Percentiles rank a stretch among this genome's conserved stretches.
These are phyloP conservation scores for Hycleus cichorii DNA, from an alignment of 1,140 invertebrate species.

Conservation along the genomic window DNA sequence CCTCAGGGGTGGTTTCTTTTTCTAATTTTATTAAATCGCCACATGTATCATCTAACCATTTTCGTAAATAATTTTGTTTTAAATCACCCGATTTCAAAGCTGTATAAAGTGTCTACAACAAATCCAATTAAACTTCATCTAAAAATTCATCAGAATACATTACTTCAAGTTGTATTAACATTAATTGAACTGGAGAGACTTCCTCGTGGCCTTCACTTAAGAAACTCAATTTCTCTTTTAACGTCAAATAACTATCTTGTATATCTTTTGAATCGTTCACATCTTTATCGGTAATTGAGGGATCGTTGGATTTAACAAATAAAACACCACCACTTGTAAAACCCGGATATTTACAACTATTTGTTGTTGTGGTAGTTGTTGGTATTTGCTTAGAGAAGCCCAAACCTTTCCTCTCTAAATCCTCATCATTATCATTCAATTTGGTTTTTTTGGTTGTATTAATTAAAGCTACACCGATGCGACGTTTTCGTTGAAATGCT, in stretches of 20 bases:
- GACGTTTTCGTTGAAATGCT: conserved; percentile 38
- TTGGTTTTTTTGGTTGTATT: conserved; percentile 25
- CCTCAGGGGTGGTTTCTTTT: conserved; percentile 54
- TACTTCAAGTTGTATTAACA: conserved; percentile 59
- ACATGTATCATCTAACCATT: conserved; percentile 52
- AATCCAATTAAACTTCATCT: conserved; percentile 2
- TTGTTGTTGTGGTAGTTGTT: conserved; percentile 33
- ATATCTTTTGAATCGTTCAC: conserved; percentile 26
- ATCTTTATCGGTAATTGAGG: conserved; percentile 5
- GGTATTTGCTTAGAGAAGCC: conserved; percentile 36
- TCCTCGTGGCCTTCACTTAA: conserved; percentile 53
- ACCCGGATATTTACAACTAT: conserved; percentile 19
- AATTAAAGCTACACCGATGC: conserved; percentile 34
- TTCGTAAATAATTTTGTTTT: conserved; percentile 49
- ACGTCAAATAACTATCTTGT: conserved; percentile 23
- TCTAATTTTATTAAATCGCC: conserved; percentile 53
- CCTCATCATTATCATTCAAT: conserved; percentile 7
- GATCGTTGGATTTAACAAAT: conserved; percentile 41
- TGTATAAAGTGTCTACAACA: conserved; percentile 51
- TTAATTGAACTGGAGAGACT: conserved; percentile 55
- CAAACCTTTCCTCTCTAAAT: conserved; percentile 24
- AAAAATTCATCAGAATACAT: conserved; percentile 8
- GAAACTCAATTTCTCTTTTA: conserved; percentile 55
- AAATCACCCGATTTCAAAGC: conserved; percentile 56
- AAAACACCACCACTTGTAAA: conserved; percentile 35